A percentile compares a stretch with the other conserved stretches of the same genome.
Conservation (phyloP, 2,797 vertebrate species). For the Megalops cyprinoides region DNA sequence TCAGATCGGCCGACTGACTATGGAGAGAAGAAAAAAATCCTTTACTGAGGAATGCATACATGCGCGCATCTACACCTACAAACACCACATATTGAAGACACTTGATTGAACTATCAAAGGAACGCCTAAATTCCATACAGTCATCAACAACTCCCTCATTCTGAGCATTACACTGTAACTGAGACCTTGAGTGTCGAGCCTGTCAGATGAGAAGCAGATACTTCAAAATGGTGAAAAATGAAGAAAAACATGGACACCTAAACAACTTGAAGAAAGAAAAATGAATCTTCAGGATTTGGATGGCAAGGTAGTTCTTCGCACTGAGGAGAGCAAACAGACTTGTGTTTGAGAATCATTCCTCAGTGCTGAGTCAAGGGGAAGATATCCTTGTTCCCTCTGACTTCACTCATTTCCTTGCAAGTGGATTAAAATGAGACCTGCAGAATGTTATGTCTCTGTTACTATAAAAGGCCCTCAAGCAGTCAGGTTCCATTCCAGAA, state of each 20-base stretch:
- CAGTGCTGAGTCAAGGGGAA: background rate
- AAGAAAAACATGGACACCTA: background rate
- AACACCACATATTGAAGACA: no score
- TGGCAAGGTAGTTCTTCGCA: background rate
- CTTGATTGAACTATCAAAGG: background rate
- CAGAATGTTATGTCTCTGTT: background rate
- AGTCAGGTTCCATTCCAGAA: background rate
- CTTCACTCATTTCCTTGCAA: constrained; percentile 2
- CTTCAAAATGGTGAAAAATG: no score
- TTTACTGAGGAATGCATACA: no score
- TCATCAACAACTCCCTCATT: background rate
- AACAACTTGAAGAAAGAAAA: background rate
- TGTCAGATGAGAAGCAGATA: background rate
- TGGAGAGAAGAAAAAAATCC: no score
- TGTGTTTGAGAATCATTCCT: background rate
- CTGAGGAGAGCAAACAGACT: background rate
- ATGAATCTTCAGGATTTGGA: background rate
- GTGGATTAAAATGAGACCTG: background rate
- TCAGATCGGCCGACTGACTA: no score
- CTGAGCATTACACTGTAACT: background rate
- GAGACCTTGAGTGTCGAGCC: background rate
- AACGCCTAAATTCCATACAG: background rate
- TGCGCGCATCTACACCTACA: no score
- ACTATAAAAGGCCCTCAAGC: constrained; percentile 13
- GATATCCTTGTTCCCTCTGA: background rate